Base-by-base conservation (phyloP, 2,888 invertebrate species). In the Eupithecia subumbrata region DNA sequence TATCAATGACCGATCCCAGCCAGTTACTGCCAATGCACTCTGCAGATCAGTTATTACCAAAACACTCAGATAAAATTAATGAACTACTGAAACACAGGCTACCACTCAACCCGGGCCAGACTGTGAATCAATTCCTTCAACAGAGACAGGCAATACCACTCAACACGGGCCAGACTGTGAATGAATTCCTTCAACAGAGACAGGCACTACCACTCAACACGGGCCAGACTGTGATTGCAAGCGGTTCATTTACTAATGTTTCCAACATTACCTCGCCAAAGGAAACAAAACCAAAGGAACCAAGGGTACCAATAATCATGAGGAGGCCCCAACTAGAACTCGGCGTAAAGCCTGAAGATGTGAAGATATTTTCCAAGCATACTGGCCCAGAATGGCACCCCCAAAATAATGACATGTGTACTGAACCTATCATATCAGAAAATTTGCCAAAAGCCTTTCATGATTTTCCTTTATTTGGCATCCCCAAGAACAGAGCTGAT, bases 391-490 rank as follows among this genome's bases (percentile, higher is more conserved):
- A 85, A 64, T 84, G 91, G 79, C 91, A 93, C 69, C 73, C 84
- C 12, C 84, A 90, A 0, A 84, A 81, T 18, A 88, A 87, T 2
- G 82, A 85, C 30, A 72, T 91, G 40, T 86, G 90, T 0, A 91
- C 92, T 0, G 84, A 78, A 5, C 86, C 92, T 0, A 83, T 93
- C 30, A 85, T 91, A 63, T 80, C 89, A 1, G 88, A 83, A 52
- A 92, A 89, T 71, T 83, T 94, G 7, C 84, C 89, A 0, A 86
- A 88, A 60, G 86, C 85, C 5, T 94, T 89, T 81, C 84, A 85
- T 56, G 84, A 82, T n/a, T 79, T 93, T n/a, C 93, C 93, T 5
- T 84, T 92, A 60, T 84, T 82, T 75, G 91, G 91, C 0, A 84
- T 78, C 40, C 89, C 92, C 0, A 80, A 83, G 22, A 75, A 79